Base-by-base conservation (phyloP, 2,797 vertebrate species). In the Enoplosus armatus region DNA sequence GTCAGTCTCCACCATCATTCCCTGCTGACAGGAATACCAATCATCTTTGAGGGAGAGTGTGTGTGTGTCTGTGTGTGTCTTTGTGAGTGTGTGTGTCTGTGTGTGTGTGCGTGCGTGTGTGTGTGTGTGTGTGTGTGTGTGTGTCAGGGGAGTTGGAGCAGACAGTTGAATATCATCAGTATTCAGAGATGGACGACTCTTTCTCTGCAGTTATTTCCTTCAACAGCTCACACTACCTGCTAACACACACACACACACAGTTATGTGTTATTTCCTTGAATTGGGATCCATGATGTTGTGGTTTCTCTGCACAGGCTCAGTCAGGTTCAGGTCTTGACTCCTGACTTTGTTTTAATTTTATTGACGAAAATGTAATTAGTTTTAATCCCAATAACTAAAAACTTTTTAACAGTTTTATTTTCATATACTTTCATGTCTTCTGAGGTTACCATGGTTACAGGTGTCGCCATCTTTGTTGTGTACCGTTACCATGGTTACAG, bases 111-210 rank as follows among this genome's bases (percentile, higher is more conserved):
- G 56, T 43, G 60, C 65, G 60, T 65, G 51, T 72, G 70, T 39
- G 61, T 79, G 76, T 60, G 65, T 78, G 72, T 48, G 60, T 69
- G 39, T 41, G 73, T 55, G 63, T 74, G 75, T 77, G 82, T 72
- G 77, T 80, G 15, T 84, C 75, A 53, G 72, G 83, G 80, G 79
- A 85, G 27, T 65, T 72, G 58, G 47, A 77, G 80, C 69, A 85
- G 85, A 82, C 82, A 84, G 84, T 71, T 82, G 85, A 82, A 76
- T 84, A 77, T 85, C 82, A 87, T 90, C 83, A 89, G 87, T 86
- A 87, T 90, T 89, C 89, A 86, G 75, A 85, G 80, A 85, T n/a
- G 66, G 64, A 78, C 45, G 54, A 86, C 24, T 75, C 41, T 66
- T 72, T 80, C 71, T 80, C 75, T 68, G 72, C 78, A 83, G 80